Conservation (phyloP, 2,113 vertebrate species). For the Notothenia rossii region DNA sequence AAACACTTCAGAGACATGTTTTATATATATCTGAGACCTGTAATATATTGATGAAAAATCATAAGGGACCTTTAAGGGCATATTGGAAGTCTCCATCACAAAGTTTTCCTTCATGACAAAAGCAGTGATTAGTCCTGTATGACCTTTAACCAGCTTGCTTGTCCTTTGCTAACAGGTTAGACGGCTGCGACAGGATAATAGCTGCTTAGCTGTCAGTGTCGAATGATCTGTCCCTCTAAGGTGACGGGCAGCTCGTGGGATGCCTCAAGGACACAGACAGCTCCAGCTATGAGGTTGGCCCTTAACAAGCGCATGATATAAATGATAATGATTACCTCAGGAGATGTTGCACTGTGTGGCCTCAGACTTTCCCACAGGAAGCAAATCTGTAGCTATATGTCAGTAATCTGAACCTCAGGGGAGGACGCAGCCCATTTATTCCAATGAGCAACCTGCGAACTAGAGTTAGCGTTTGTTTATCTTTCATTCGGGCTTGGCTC, state of each 20-base stretch:
- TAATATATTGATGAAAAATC: no score
- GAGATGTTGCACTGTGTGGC: slow-evolving; percentile 36
- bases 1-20: no score
- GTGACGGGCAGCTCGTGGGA: slow-evolving; percentile 47
- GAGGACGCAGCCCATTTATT: slow-evolving; percentile 54
- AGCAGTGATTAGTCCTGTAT: slow-evolving; percentile 16
- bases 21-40: no score
- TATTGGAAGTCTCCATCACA: not conserved
- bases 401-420: slow-evolving; percentile 43
- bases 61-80: no score
- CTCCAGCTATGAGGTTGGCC: slow-evolving; percentile 42
- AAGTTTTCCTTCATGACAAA: not conserved
- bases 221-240: slow-evolving; percentile 52
- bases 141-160: slow-evolving; percentile 19
- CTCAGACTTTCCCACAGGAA: slow-evolving; percentile 56
- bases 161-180: slow-evolving; percentile 34
- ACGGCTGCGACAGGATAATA: slow-evolving; percentile 26
- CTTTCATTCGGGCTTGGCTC: slow-evolving; percentile 33
- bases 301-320: slow-evolving; percentile 65
- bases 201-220: slow-evolving; percentile 36
- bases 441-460: slow-evolving; percentile 41
- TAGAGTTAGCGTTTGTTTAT: slow-evolving; percentile 57
- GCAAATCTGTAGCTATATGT: slow-evolving; percentile 45
- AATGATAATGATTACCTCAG: slow-evolving; percentile 66
- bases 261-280: slow-evolving; percentile 64